Conservation (phyloP, 1,140 invertebrate species). For the Eupeodes corollae region DNA sequence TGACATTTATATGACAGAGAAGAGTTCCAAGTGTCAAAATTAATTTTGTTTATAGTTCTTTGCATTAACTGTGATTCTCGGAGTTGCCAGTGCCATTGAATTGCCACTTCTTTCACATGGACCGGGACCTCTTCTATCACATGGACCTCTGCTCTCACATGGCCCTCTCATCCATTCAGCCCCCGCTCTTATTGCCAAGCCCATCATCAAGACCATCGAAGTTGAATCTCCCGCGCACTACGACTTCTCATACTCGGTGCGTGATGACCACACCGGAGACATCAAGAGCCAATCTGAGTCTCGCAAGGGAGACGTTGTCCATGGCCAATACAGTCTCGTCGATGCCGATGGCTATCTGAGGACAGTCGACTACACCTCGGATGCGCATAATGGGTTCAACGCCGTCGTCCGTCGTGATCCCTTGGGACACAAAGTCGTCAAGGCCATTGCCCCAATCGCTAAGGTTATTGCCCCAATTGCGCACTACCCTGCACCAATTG, state of each 20-base stretch:
- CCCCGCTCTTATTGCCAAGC: conserved; percentile 19
- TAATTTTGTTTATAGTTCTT: conserved; percentile 15
- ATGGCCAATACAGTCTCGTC: conserved; percentile 45
- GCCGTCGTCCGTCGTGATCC: conserved; percentile 39
- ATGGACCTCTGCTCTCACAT: neutral
- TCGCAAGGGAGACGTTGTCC: conserved; percentile 44
- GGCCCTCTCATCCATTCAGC: conserved; percentile 20
- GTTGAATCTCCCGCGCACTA: conserved; percentile 43
- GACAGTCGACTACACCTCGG: conserved; percentile 53
- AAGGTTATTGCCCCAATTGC: conserved; percentile 10
- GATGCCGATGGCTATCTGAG: conserved; percentile 49
- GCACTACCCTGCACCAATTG: conserved; percentile 15
- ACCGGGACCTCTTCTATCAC: neutral
- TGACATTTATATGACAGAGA: conserved; percentile 1
- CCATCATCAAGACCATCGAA: conserved; percentile 40
- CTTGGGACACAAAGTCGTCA: conserved; percentile 36
- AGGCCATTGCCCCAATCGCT: conserved; percentile 32
- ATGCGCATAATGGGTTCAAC: conserved; percentile 41
- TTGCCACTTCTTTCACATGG: conserved; percentile 8
- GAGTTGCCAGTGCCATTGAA: conserved; percentile 28
- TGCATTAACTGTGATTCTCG: conserved; percentile 23
- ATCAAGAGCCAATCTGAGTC: conserved; percentile 44
- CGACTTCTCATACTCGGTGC: conserved; percentile 42
- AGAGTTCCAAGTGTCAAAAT: neutral
- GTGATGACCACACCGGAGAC: conserved; percentile 44